These are phyloP conservation scores for Phalangium opilio DNA, from an alignment of 2,888 invertebrate genomes.

Conservation along the genomic window DNA sequence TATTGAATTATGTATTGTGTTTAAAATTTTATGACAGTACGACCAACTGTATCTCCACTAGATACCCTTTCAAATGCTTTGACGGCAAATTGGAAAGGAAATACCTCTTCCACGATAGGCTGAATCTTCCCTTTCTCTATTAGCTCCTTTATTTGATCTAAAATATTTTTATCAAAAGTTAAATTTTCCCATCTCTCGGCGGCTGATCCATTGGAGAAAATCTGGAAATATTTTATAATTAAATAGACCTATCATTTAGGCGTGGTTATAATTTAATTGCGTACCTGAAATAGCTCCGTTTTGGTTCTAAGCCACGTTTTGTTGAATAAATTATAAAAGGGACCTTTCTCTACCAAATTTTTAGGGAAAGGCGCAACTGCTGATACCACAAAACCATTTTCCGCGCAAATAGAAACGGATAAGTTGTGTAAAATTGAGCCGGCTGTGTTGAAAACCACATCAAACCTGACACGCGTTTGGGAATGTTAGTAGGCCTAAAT, in stretches of 20 bases:
- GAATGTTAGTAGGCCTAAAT: not conserved
- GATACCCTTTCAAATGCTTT: constrained; percentile 35
- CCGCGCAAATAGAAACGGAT: constrained; percentile 29
- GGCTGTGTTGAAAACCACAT: constrained; percentile 39
- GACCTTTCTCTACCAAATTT: no score
- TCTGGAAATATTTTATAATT: no score
- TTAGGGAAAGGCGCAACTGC: constrained; percentile 30
- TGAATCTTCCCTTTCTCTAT: constrained; percentile 41
- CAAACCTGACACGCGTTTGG: constrained; percentile 31
- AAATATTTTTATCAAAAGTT: constrained; percentile 17
- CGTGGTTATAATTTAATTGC: no score
- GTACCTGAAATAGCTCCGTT: no score
- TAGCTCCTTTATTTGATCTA: constrained; percentile 34
- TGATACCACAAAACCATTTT: constrained; percentile 36
- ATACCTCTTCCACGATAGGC: constrained; percentile 43
- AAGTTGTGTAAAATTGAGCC: constrained; percentile 29
- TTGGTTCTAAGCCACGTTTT: no score
- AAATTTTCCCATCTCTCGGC: not conserved
- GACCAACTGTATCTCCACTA: constrained; percentile 9
- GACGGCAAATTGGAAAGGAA: constrained; percentile 35
- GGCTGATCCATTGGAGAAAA: no score
- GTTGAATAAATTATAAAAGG: no score
- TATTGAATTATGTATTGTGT: no score
- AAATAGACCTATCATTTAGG: no score
- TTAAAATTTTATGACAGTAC: constrained; percentile 3